These are phyloP conservation scores for Acrocephalus scirpaceus DNA, from an alignment of 2,797 vertebrate genomes.

Conservation along the genomic window DNA sequence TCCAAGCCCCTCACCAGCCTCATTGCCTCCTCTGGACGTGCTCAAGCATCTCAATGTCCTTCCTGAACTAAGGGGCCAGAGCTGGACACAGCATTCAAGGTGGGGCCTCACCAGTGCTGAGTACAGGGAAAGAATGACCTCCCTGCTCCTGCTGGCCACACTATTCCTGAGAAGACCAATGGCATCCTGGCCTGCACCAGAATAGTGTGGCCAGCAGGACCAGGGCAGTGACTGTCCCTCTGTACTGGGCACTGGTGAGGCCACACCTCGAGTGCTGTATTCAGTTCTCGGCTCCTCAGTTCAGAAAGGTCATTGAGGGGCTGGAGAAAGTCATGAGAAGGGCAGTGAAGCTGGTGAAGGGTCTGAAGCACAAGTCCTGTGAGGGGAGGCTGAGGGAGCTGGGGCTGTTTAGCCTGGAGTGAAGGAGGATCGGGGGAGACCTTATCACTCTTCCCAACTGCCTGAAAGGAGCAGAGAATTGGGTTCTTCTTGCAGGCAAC, in stretches of 20 bases:
- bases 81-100: background rate
- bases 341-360: fast-evolving
- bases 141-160: background rate
- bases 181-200: background rate
- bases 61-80: background rate
- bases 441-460: background rate
- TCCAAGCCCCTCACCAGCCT: background rate
- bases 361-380: background rate
- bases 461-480: background rate
- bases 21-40: fast-evolving
- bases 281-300: background rate
- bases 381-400: background rate
- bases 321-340: background rate
- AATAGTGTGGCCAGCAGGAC: background rate
- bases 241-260: background rate
- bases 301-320: background rate
- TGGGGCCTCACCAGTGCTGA: background rate
- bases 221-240: too few species aligned
- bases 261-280: too few species aligned
- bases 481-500: background rate
- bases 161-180: background rate
- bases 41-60: background rate
- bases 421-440: background rate
- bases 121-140: background rate
- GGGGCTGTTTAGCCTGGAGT: background rate